Evolutionary conservation across 2,888 invertebrate genomes (phyloP), one percentile per base, ranked within the genome.

Genomic region (Nipponacmea schrenckii): DNA sequence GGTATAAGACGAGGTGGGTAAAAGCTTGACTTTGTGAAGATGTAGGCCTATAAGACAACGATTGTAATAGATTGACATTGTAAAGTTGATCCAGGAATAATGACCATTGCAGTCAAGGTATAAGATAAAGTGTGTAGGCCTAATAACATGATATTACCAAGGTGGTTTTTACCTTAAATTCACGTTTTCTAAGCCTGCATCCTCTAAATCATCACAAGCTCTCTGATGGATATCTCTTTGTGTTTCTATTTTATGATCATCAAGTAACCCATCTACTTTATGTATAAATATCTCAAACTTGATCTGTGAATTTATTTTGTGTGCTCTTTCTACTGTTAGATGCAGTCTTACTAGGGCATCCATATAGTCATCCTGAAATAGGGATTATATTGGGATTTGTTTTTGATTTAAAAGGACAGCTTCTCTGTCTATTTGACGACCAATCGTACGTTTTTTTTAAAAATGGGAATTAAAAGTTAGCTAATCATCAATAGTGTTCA

Each of bases 171-270:
- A 88, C 88, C 87, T 88, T 50, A 89, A 77, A 74, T 85, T 83
- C 26, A 89, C 74, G 74, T 83, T 86, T 72, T 87, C 87, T 63
- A 88, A 74, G 85, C 96, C 95, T 68, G 94, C 93, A 90, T 98
- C 97, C 44, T 93, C 92, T 72, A 99, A 91, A 89, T 98, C 97
- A 89, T 98, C 98, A 71, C 95, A 96, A 1, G 98, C 97, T 82
- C 97, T 91, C 83, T 98, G 97, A 89, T 98, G 97, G 84, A 99
- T 98, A 87, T 99, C 98, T 81, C 98, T 92, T 89, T 99, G 98
- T 26, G 96, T 96, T 91, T 99, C 99, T 93, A 99, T 98, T 91
- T 98, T 98, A 83, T 96, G 96, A 90, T 99, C 99, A 89, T 99
- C 99, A 71, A 97, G 96, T 27, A 99, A 92, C 15, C 99, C 98